A percentile compares a stretch with the other conserved stretches of the same genome.
Conservation (phyloP, 2,888 invertebrate species). For the Eristalis intricaria region DNA sequence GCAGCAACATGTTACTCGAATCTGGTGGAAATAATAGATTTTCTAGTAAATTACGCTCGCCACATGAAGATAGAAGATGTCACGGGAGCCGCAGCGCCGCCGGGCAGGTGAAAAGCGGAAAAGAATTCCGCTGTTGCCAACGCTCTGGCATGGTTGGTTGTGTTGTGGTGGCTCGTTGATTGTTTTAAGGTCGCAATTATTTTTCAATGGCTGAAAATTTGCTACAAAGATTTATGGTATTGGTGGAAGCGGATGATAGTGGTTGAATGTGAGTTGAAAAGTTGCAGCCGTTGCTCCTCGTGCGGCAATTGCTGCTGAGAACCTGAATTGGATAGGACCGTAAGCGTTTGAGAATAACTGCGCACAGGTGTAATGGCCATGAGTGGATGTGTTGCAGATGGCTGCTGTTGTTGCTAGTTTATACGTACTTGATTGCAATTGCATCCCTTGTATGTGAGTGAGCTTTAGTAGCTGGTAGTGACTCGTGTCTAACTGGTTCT, state of each 20-base stretch:
- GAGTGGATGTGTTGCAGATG: conserved; percentile 67
- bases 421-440: conserved; percentile 39
- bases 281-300: conserved; percentile 2
- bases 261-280: conserved; percentile 50
- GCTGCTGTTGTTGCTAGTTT: conserved; percentile 21
- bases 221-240: conserved; percentile 69
- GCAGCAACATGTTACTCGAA: conserved; percentile 68
- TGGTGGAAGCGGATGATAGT: conserved; percentile 63
- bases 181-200: conserved; percentile 72
- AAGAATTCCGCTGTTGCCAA: conserved; percentile 49
- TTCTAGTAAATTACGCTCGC: conserved; percentile 66
- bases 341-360: conserved; percentile 60
- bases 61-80: conserved; percentile 57
- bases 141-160: conserved; percentile 22
- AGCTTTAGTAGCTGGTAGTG: conserved; percentile 62
- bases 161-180: conserved; percentile 62
- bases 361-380: conserved; percentile 72
- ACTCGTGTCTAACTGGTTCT: conserved; percentile 76
- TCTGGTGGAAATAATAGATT: conserved; percentile 67
- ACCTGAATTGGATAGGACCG: conserved; percentile 66
- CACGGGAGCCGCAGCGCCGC: conserved; percentile 20
- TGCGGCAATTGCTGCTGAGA: conserved; percentile 15
- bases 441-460: conserved; percentile 56
- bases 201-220: conserved; percentile 69
- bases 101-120: conserved; percentile 31